A percentile compares a stretch with the other conserved stretches of the same genome.
These are phyloP conservation scores for Chaitophorus viminalis DNA, from an alignment of 2,888 invertebrate species.

Conservation along the genomic window DNA sequence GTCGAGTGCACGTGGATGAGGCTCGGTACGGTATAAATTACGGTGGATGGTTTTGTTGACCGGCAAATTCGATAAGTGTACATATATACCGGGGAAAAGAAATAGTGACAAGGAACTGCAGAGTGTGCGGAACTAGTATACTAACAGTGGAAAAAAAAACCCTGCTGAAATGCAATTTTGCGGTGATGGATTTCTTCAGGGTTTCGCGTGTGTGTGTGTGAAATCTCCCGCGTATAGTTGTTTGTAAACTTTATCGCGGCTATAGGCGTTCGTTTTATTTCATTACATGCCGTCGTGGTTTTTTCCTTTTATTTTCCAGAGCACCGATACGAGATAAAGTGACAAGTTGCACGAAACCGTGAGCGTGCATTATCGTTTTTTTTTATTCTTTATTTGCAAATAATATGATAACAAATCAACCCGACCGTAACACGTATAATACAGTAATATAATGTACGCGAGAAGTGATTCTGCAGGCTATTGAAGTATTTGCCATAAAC, in stretches of 20 bases:
- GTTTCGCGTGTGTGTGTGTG: neutral
- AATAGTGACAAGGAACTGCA: neutral
- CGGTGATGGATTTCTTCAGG: slow-evolving; percentile 18
- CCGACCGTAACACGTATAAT: too few species aligned
- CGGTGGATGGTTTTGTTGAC: slow-evolving; percentile 26
- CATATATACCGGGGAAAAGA: neutral
- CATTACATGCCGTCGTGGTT: neutral
- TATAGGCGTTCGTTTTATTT: neutral
- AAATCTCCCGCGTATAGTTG: neutral
- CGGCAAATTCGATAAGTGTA: slow-evolving; percentile 31
- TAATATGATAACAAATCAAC: too few species aligned
- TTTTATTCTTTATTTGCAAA: too few species aligned
- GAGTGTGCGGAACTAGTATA: too few species aligned
- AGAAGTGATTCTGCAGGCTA: too few species aligned
- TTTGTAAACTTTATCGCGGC: slow-evolving; percentile 1
- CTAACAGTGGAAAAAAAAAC: neutral
- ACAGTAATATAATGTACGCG: too few species aligned
- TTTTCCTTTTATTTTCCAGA: neutral
- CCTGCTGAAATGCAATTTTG: slow-evolving; percentile 19
- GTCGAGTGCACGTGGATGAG: neutral
- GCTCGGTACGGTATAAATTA: slow-evolving; percentile 32
- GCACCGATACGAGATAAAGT: neutral
- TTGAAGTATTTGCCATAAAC: too few species aligned
- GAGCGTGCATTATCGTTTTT: too few species aligned
- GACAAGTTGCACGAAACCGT: neutral